These are phyloP conservation scores for Paramuricea clavata DNA, from an alignment of 92 coral and sea anemone species.

Conservation along the genomic window DNA sequence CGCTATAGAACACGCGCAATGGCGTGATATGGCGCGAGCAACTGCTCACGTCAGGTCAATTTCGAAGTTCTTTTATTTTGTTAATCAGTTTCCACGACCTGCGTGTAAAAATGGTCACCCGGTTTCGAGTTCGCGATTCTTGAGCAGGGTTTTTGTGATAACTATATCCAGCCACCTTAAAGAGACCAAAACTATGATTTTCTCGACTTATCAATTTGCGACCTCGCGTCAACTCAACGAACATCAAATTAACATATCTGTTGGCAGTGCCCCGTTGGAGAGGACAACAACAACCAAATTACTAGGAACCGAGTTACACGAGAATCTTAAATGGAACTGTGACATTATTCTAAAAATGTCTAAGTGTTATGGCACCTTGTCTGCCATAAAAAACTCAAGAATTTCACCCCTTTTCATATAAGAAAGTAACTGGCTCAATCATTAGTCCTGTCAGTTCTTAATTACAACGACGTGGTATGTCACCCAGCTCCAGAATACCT, in stretches of 20 bases:
- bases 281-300: background rate
- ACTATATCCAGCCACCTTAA: too few relatives aligned
- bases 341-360: constrained; percentile 41
- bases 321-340: constrained; percentile 45
- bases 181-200: constrained; percentile 7
- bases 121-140: too few relatives aligned
- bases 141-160: too few relatives aligned
- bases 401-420: background rate
- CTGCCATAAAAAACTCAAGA: constrained; percentile 17
- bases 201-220: background rate
- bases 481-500: constrained; percentile 34
- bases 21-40: too few relatives aligned
- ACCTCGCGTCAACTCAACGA: background rate
- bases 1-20: too few relatives aligned
- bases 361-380: constrained; percentile 6
- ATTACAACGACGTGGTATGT: background rate
- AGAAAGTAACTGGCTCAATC: background rate
- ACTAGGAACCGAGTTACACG: constrained; percentile 41
- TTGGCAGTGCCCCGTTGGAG: constrained; percentile 7
- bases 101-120: too few relatives aligned
- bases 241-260: constrained; percentile 7
- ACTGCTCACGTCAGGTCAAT: too few relatives aligned
- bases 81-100: too few relatives aligned
- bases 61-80: too few relatives aligned
- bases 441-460: background rate